A percentile compares a stretch with the other conserved stretches of the same genome.
phyloP scores from a whole-genome alignment of 2,113 vertebrate genomes.

The Ivindomyrus marchei region DNA sequence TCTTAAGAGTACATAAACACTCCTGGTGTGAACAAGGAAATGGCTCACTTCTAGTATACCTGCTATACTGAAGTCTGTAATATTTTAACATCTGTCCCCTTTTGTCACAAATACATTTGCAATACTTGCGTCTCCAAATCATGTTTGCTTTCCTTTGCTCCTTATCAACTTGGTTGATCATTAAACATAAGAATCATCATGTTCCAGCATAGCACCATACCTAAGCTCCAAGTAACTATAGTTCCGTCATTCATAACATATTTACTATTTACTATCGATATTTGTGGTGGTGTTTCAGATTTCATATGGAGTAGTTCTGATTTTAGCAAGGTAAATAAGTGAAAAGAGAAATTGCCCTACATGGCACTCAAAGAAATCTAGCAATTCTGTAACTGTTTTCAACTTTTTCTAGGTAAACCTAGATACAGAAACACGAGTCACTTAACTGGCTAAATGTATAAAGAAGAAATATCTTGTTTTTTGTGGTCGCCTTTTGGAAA shows the following conservation, averaged over 20 bases:
- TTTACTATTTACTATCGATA: background rate
- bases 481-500: no score
- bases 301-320: background rate
- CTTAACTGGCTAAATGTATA: no score
- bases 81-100: background rate
- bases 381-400: background rate
- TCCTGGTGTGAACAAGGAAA: background rate
- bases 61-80: background rate
- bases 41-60: background rate
- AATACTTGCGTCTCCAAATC: no score
- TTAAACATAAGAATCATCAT: background rate
- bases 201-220: background rate
- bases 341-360: background rate
- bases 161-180: background rate
- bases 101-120: background rate
- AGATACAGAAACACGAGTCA: no score
- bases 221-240: background rate
- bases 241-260: background rate
- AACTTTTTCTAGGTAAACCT: background rate
- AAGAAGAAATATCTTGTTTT: no score
- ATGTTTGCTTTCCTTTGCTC: background rate
- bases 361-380: background rate
- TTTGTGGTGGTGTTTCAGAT: background rate
- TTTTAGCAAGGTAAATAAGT: background rate
- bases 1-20: background rate